Base-by-base conservation (phyloP, 2,888 invertebrate genomes). In the Meandrusa payeni region DNA sequence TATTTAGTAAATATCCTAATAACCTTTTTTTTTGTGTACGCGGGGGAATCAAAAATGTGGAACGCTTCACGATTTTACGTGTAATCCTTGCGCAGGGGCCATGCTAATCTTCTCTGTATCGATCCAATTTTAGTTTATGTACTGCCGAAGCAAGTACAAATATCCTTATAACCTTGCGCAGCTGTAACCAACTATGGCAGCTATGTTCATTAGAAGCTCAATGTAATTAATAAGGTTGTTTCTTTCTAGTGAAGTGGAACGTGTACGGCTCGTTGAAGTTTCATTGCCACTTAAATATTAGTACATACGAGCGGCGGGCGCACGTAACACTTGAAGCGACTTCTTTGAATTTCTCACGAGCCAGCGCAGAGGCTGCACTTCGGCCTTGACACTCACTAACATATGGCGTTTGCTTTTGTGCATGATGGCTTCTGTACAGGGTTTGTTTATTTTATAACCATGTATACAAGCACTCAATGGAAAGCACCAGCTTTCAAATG, bases 341-440 rank as follows among this genome's bases (percentile, higher is more conserved):
- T 65, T 62, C 69, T 65, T 64, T 67, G 62, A 66, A 65, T 60
- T 61, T 59, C 56, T 64, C 58, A 46, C 61, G 59, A 57, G 60
- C 54, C 50, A 50, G 49, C 52, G 52, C 13, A 20, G 26, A 13
- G 19, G 17, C 6, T 23, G 2, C 7, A 5, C 47, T 37, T 44
- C 59, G 69, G 61, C 80, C 80, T 77, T 79, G 80, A 79, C 78
- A 73, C 57, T 61, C 47, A 38, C 52, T 47, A 45, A 60, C 76
- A 76, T 77, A 76, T 77, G 76, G 75, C 55, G 56, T 33, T 24
- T 50, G 54, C 50, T 60, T 56, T 52, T 20, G 20, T 15, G 22
- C 39, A 2, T 13, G 38, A 20, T 40, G 17, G 31, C 22, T 6
- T 23, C 19, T 22, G 40, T 39, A 23, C 31, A 20, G n/a, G 17